Conservation (phyloP, 2,797 vertebrate genomes). For the Urocyon cinereoargenteus region DNA sequence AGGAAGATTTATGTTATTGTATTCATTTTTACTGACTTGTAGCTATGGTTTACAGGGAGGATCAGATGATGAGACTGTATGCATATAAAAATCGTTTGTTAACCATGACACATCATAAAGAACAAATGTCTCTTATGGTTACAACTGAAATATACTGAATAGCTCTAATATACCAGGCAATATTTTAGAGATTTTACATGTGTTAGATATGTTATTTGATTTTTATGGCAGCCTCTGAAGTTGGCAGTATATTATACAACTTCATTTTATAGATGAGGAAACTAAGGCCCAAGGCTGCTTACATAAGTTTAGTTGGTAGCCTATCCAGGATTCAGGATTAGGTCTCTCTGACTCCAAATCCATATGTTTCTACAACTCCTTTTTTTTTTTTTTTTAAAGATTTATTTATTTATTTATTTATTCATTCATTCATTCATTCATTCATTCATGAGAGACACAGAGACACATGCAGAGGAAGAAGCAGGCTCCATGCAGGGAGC, state of each 20-base stretch:
- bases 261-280: not conserved
- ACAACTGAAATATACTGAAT: not conserved
- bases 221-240: not conserved
- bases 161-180: not conserved
- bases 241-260: not conserved
- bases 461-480: too few species aligned
- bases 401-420: rapidly evolving
- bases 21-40: constrained; percentile 3
- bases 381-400: too few species aligned
- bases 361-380: not conserved
- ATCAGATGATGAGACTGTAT: constrained; percentile 16
- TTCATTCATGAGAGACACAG: too few species aligned
- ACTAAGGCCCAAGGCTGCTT: not conserved
- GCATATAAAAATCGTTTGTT: not conserved
- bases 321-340: not conserved
- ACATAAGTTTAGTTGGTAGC: not conserved
- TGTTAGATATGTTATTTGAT: not conserved
- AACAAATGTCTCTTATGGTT: not conserved
- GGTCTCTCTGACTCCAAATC: not conserved
- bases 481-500: too few species aligned
- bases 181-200: constrained; percentile 1
- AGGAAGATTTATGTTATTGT: constrained; percentile 12
- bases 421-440: too few species aligned
- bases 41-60: not conserved
- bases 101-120: not conserved